These are phyloP conservation scores for Drosophila pseudotalamancana DNA, from an alignment of 2,888 invertebrate species.

Conservation along the genomic window DNA sequence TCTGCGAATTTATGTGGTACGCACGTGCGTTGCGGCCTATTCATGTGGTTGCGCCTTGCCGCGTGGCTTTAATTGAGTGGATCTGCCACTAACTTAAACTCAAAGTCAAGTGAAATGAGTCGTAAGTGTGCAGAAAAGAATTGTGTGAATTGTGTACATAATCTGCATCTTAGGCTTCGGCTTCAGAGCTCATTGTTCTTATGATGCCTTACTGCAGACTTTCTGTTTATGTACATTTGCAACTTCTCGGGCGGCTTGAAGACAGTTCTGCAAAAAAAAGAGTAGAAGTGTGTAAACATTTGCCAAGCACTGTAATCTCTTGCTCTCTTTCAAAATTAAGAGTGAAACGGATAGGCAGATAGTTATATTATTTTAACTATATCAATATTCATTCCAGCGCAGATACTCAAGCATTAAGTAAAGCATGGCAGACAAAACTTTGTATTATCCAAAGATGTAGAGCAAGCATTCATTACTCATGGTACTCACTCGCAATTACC, in stretches of 20 bases:
- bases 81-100: not conserved
- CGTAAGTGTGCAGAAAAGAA: not conserved
- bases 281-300: too few relatives aligned
- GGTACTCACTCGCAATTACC: not conserved
- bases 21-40: constrained; percentile 44
- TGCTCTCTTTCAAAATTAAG: too few relatives aligned
- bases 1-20: constrained; percentile 50
- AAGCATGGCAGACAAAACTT: not conserved
- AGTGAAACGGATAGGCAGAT: too few relatives aligned
- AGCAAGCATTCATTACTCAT: not conserved
- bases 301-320: too few relatives aligned
- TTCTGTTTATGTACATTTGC: not conserved
- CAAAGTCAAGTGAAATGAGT: constrained; percentile 2
- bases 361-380: too few relatives aligned
- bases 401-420: not conserved
- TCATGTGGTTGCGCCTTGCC: constrained; percentile 8
- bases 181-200: not conserved
- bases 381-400: too few relatives aligned
- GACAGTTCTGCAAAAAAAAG: not conserved
- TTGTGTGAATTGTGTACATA: not conserved
- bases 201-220: not conserved
- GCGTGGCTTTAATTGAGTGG: constrained; percentile 27
- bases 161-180: not conserved
- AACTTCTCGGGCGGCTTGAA: constrained; percentile 2
- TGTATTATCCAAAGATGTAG: not conserved